phyloP scores from a whole-genome alignment of 2,113 vertebrate species.

The Peromyscus californicus region DNA sequence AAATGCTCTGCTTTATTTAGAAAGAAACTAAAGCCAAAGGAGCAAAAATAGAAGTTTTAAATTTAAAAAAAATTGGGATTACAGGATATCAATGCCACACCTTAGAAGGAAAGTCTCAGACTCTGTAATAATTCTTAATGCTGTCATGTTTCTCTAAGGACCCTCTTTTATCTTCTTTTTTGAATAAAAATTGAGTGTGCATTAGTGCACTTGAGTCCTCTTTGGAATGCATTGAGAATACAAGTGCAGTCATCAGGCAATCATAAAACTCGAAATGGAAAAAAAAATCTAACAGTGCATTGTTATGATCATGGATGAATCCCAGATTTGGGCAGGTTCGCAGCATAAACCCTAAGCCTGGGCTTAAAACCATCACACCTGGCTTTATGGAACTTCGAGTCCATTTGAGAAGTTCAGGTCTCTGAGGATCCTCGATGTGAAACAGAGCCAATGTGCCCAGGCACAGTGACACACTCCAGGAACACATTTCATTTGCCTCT shows the following conservation, averaged over 20 bases:
- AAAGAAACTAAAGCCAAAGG: slow-evolving; percentile 52
- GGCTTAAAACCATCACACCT: not conserved
- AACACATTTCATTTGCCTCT: not conserved
- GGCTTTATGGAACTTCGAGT: not conserved
- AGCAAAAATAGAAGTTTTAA: slow-evolving; percentile 35
- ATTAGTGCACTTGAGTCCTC: slow-evolving; percentile 71
- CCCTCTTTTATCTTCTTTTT: slow-evolving; percentile 60
- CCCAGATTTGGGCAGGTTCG: not conserved
- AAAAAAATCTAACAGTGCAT: not conserved
- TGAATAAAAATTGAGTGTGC: slow-evolving; percentile 69
- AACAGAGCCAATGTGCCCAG: not conserved
- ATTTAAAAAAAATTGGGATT: slow-evolving; percentile 14
- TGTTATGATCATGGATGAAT: not conserved
- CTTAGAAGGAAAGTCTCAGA: slow-evolving; percentile 51
- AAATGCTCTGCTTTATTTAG: slow-evolving; percentile 11
- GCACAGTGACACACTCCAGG: not conserved
- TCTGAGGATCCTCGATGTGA: not conserved
- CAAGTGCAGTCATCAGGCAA: slow-evolving; percentile 64
- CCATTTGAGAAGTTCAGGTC: not conserved
- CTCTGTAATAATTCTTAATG: slow-evolving; percentile 50
- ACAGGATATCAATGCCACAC: not conserved
- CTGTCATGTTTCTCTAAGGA: slow-evolving; percentile 54
- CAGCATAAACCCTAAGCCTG: not conserved
- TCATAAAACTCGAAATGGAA: slow-evolving; percentile 54
- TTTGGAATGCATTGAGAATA: slow-evolving; percentile 50